A percentile compares a stretch with the other conserved stretches of the same genome.
Conservation (phyloP, 2,797 vertebrate species). For the Lagorchestes hirsutus region DNA sequence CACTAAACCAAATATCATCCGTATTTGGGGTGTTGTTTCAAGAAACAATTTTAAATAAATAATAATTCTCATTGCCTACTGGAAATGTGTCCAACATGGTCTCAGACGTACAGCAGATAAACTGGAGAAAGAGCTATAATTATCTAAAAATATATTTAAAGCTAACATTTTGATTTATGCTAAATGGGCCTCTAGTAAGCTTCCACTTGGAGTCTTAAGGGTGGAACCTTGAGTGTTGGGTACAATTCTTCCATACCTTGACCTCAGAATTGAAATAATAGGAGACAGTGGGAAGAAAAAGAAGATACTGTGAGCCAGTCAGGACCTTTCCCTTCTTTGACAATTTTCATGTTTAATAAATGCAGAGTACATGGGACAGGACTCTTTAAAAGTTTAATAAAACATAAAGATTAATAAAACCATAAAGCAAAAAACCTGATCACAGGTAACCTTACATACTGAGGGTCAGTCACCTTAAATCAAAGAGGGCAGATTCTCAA, state of each 20-base stretch:
- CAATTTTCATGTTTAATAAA: background rate
- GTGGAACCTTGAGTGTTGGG: background rate
- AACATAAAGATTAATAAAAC: background rate
- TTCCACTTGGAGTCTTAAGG: background rate
- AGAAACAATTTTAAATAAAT: background rate
- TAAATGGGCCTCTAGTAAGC: background rate
- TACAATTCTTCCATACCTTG: background rate
- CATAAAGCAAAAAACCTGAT: background rate
- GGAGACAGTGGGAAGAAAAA: background rate
- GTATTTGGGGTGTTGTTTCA: background rate
- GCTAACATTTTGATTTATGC: background rate
- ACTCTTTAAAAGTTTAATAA: background rate
- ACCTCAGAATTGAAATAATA: background rate
- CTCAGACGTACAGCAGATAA: background rate
- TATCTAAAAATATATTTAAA: background rate
- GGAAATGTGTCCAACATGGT: background rate
- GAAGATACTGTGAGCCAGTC: background rate
- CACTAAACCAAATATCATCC: background rate
- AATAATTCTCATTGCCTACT: background rate
- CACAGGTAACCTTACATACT: background rate
- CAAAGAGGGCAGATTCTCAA: background rate
- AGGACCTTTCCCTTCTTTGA: background rate
- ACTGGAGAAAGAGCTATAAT: background rate
- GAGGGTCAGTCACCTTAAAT: background rate
- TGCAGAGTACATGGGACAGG: background rate